Evolutionary conservation across 1,140 invertebrate genomes (phyloP).

Genomic region (Euschistus heros): DNA sequence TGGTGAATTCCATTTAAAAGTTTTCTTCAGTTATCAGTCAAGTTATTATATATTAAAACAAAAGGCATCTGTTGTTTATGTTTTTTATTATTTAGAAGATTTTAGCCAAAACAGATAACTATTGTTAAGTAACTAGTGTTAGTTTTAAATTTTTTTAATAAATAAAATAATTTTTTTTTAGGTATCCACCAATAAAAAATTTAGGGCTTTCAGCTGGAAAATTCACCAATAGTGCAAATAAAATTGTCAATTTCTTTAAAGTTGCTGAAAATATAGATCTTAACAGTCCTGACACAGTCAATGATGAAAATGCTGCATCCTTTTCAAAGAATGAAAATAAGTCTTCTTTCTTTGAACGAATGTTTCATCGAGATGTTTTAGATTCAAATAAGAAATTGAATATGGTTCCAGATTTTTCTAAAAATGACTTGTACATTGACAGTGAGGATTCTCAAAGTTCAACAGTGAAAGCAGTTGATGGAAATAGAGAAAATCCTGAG

Average conservation of each 20-base stretch:
- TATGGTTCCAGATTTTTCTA: constrained; percentile 16
- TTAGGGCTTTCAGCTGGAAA: constrained; percentile 41
- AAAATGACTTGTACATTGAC: constrained; percentile 5
- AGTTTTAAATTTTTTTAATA: constrained; percentile 8
- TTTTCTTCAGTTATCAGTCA: no score
- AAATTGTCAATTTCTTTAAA: constrained; percentile 27
- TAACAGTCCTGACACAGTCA: not conserved
- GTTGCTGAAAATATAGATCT: not conserved
- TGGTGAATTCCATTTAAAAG: no score
- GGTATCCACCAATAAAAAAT: constrained; percentile 36
- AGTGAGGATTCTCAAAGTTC: constrained; percentile 15
- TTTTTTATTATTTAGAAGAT: no score
- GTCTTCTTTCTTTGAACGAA: constrained; percentile 26
- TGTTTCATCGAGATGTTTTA: constrained; percentile 9
- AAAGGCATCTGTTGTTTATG: no score
- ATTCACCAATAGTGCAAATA: constrained; percentile 33
- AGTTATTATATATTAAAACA: no score
- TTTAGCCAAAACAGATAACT: no score
- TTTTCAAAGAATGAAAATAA: not conserved
- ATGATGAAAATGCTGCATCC: not conserved
- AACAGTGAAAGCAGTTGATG: not conserved
- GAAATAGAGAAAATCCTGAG: not conserved
- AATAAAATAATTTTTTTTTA: constrained; percentile 24
- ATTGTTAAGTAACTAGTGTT: not conserved
- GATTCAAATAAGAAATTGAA: constrained; percentile 7